A percentile compares a stretch with the other conserved stretches of the same genome.
These are phyloP conservation scores for Catajapyx aquilonaris DNA, from an alignment of 1,140 invertebrate genomes.

Conservation along the genomic window DNA sequence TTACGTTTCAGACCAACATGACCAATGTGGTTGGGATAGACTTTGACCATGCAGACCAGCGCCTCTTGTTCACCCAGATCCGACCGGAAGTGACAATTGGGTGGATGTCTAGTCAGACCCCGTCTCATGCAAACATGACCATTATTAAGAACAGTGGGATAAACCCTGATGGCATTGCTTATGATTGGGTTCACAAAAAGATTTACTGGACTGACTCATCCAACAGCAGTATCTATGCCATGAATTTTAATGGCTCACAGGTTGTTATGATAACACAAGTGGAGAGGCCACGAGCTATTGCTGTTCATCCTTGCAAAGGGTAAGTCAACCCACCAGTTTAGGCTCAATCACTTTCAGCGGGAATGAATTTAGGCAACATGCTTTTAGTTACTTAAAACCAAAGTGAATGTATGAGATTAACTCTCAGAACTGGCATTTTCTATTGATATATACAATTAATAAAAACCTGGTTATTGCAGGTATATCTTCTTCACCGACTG, in stretches of 20 bases:
- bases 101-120: constrained; percentile 45
- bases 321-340: constrained; percentile 17
- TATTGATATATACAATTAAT: no score
- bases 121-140: constrained; percentile 37
- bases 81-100: constrained; percentile 72
- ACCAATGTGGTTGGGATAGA: constrained; percentile 93
- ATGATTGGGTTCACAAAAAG: constrained; percentile 92
- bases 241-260: constrained; percentile 73
- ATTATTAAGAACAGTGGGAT: constrained; percentile 55
- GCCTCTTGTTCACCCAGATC: constrained; percentile 76
- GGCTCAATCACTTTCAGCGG: constrained; percentile 2
- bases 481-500: constrained; percentile 83
- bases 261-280: constrained; percentile 84
- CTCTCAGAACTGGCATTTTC: constrained; percentile 10
- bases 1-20: constrained; percentile 44
- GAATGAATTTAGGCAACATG: background rate
- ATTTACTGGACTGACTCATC: constrained; percentile 93
- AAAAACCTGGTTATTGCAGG: constrained; percentile 18
- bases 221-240: constrained; percentile 84
- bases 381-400: constrained; percentile 1
- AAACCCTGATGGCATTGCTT: constrained; percentile 87
- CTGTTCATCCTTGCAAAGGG: constrained; percentile 91
- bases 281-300: constrained; percentile 81
- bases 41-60: constrained; percentile 77
- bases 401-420: background rate